Evolutionary conservation across 2,888 invertebrate species (phyloP), one percentile per base, ranked within the genome.

Genomic region (Himalopsyche kuldschensis): DNA sequence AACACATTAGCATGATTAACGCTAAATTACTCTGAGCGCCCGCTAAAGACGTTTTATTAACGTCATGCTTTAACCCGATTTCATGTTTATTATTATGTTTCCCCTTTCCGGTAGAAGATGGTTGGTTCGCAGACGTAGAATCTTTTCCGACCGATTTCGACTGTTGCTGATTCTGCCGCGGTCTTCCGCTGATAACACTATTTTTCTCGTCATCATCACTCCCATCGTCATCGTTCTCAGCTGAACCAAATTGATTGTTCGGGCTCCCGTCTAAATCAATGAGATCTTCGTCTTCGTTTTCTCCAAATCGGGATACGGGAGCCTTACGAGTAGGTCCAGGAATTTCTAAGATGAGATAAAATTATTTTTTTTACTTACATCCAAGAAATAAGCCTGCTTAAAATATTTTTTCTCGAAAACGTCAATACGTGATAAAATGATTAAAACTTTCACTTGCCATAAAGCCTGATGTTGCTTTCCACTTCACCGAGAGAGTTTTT

Each of bases 401-500:
- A 1, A 6, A 55, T 20, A 24, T 24, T 24, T n/a, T n/a, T n/a
- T 20, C 0, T 55, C 10, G 24, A 55, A 55, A 55, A 8, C 24
- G 4, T 11, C 69, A 69, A 69, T 69, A 27, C 15, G 41, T 15
- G 15, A 41, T 41, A 41, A 41, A 41, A 41, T 15, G 15, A 3
- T 27, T 69, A 30, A 30, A 69, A 69, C 1, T 27, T 69, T 83
- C 85, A 89, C 94, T 94, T 90, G 97, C 97, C 97, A 89, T 97
- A 97, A 80, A 97, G 91, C 87, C 97, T 93, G 88, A 97, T 97
- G 88, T 94, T 95, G 90, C 96, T 96, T 89, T 97, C 97, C 27
- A 96, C 96, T 89, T 97, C 97, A 0, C 97, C 97, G 3, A 97
- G 92, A 0, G 96, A 96, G 90, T 96, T 97, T 89, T 96, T 96